Conservation (phyloP, 2,888 invertebrate genomes). For the Fragum fragum region DNA sequence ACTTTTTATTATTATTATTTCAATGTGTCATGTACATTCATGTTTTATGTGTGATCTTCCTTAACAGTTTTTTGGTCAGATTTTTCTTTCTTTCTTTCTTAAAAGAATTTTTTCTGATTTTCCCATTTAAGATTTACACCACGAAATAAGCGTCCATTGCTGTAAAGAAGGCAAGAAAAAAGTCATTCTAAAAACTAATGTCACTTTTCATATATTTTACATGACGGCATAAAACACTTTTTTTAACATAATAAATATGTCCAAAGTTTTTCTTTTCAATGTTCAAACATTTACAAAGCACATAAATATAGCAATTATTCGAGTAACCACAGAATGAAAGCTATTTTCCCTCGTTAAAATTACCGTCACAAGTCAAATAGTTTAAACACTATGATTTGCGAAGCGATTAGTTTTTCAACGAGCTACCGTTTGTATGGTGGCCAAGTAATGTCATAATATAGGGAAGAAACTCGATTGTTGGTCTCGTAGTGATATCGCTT, state of each 20-base stretch:
- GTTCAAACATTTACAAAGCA: slow-evolving; percentile 18
- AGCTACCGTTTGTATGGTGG: neutral
- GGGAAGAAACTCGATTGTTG: no score
- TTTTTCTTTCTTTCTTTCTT: no score
- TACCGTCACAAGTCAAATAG: slow-evolving; percentile 25
- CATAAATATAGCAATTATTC: slow-evolving; percentile 20
- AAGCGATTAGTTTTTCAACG: slow-evolving; percentile 13
- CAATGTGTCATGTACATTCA: no score
- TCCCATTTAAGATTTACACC: no score
- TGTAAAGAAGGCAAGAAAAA: no score
- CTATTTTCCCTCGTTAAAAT: slow-evolving; percentile 8
- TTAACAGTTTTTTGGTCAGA: no score
- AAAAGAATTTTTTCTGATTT: no score
- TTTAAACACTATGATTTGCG: slow-evolving; percentile 18
- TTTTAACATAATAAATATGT: neutral
- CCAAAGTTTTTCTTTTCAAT: slow-evolving; percentile 13
- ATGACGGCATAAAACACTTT: neutral
- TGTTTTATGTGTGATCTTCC: no score
- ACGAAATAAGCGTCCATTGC: no score
- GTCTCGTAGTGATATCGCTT: no score
- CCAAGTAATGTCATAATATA: neutral
- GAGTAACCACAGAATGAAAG: slow-evolving; percentile 1
- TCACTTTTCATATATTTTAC: neutral
- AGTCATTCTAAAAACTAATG: no score
- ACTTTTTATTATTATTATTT: no score